These are phyloP conservation scores for Drosophila nigrodunni DNA, from an alignment of 1,140 invertebrate genomes.

Conservation along the genomic window DNA sequence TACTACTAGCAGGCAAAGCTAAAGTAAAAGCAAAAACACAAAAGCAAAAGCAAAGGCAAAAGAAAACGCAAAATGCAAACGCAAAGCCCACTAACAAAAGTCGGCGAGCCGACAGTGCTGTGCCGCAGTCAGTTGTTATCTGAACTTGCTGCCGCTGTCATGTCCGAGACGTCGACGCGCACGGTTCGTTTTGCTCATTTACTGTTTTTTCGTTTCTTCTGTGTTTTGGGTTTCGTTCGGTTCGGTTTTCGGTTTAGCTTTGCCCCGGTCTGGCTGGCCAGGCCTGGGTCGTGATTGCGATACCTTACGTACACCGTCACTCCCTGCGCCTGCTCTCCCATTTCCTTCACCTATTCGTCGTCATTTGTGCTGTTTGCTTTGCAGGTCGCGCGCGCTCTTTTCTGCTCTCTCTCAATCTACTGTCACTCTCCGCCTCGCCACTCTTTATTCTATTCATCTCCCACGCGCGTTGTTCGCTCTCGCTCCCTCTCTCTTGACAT, in stretches of 20 bases:
- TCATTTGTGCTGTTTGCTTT: conserved; percentile 29
- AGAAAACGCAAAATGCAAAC: conserved; percentile 1
- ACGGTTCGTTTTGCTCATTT: conserved; percentile 40
- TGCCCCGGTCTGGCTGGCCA: neutral
- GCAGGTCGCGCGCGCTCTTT: conserved; percentile 51
- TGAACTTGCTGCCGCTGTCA: conserved; percentile 66
- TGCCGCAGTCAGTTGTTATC: conserved; percentile 64
- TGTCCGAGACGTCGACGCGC: conserved; percentile 60
- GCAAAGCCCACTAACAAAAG: conserved; percentile 52
- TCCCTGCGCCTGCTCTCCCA: conserved; percentile 17
- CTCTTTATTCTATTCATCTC: conserved; percentile 16
- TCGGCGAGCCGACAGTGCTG: conserved; percentile 40
- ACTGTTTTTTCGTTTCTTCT: conserved; percentile 34
- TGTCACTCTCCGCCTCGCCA: conserved; percentile 7
- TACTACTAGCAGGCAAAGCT: conserved; percentile 37
- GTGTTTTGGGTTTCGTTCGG: conserved; percentile 26
- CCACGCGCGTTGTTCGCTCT: conserved; percentile 41
- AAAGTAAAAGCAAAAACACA: conserved; percentile 18
- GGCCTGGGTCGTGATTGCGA: conserved; percentile 29
- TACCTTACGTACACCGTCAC: conserved; percentile 34
- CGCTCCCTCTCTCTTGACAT: conserved; percentile 40
- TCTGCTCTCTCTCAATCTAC: conserved; percentile 17
- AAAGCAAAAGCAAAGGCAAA: conserved; percentile 20
- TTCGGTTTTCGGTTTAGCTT: conserved; percentile 25
- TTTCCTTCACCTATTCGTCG: conserved; percentile 12